Percentiles rank a stretch among this genome's conserved stretches.
These are phyloP conservation scores for Drosophila setifemur DNA, from an alignment of 1,140 invertebrate species.

Conservation along the genomic window DNA sequence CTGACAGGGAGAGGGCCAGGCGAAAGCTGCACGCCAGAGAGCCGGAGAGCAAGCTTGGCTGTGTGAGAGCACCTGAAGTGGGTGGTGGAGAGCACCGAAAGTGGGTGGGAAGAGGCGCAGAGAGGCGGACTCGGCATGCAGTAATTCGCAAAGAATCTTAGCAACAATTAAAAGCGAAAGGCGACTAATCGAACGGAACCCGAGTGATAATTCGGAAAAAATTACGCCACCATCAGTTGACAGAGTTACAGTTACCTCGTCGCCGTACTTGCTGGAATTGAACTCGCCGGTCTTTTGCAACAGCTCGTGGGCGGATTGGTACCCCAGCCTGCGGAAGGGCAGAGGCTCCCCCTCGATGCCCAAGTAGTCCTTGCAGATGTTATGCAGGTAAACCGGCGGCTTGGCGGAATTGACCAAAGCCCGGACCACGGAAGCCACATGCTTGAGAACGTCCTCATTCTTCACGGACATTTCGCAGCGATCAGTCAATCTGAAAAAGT, in stretches of 20 bases:
- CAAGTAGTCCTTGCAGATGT: conserved; percentile 51
- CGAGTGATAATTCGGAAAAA: too few species aligned
- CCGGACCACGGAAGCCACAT: conserved; percentile 54
- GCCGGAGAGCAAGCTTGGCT: not conserved
- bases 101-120: not conserved
- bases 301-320: conserved; percentile 29
- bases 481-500: conserved; percentile 1
- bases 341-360: conserved; percentile 47
- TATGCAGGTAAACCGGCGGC: conserved; percentile 45
- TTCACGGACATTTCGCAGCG: conserved; percentile 9
- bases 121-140: not conserved
- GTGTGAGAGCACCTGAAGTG: not conserved
- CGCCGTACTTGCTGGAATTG: conserved; percentile 19
- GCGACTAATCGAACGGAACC: not conserved
- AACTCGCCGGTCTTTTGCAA: conserved; percentile 56
- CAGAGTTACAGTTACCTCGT: conserved; percentile 45
- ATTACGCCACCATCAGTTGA: too few species aligned
- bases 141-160: conserved; percentile 23
- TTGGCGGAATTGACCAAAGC: conserved; percentile 65
- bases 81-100: not conserved
- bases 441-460: conserved; percentile 15
- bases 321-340: conserved; percentile 51
- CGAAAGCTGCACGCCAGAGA: conserved; percentile 37
- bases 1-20: not conserved
- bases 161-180: conserved; percentile 11